These are phyloP conservation scores for Chlorops oryzae DNA, from an alignment of 1,140 invertebrate genomes.

Conservation along the genomic window DNA sequence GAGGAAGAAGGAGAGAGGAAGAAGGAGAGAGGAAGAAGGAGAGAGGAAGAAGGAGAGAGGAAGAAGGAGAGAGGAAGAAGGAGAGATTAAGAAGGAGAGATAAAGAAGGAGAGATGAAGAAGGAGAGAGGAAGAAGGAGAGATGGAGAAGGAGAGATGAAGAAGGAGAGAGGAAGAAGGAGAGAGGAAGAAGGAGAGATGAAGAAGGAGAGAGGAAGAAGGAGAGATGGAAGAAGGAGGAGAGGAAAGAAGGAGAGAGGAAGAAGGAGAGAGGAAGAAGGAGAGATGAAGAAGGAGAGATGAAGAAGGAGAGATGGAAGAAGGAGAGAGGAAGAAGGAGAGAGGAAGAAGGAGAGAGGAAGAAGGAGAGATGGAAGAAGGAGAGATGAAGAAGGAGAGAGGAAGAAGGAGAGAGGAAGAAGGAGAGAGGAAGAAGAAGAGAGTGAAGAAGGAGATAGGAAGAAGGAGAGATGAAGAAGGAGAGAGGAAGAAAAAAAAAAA, in stretches of 20 bases:
- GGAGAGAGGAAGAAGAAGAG: background rate
- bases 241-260: no score
- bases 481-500: background rate
- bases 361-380: background rate
- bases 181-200: no score
- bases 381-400: background rate
- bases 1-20: background rate
- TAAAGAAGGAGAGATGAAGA: background rate
- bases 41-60: background rate
- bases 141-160: background rate
- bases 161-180: background rate
- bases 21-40: background rate
- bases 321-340: background rate
- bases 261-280: no score
- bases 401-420: background rate
- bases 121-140: background rate
- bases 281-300: no score
- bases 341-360: background rate
- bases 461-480: background rate
- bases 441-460: background rate
- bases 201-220: no score
- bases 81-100: background rate
- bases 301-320: no score
- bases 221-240: no score
- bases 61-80: background rate